A percentile compares a stretch with the other conserved stretches of the same genome.
phyloP scores from a whole-genome alignment of 2,888 invertebrate genomes.

The Hypomecis punctinalis region DNA sequence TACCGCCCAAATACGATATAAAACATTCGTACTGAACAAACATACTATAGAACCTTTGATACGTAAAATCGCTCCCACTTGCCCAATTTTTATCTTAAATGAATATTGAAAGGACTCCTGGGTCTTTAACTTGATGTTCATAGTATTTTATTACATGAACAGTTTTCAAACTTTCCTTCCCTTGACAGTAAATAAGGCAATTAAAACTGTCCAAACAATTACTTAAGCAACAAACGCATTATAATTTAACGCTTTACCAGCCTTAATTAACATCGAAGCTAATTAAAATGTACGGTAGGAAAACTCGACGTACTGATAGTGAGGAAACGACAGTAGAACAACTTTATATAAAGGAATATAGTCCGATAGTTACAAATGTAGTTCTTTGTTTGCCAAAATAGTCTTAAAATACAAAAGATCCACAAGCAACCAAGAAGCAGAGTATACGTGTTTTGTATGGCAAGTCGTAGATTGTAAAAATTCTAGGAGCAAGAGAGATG shows the following conservation, averaged over 20 bases:
- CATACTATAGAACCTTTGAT: no score
- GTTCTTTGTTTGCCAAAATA: no score
- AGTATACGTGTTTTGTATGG: no score
- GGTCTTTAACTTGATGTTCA: not conserved
- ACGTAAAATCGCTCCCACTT: no score
- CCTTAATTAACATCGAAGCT: slow-evolving; percentile 35
- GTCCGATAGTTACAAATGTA: not conserved
- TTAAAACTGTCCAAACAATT: slow-evolving; percentile 28
- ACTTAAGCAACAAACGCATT: slow-evolving; percentile 27
- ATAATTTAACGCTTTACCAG: slow-evolving; percentile 34
- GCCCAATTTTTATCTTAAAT: not conserved
- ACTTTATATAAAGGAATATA: not conserved
- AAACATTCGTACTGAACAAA: no score
- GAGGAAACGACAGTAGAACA: slow-evolving; percentile 5
- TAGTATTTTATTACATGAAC: slow-evolving; percentile 9
- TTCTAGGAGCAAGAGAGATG: no score
- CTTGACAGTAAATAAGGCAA: slow-evolving; percentile 25
- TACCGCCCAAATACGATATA: no score
- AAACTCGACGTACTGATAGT: slow-evolving; percentile 22
- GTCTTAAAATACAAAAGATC: no score
- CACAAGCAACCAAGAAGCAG: no score
- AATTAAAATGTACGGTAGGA: slow-evolving; percentile 39
- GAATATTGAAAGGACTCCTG: not conserved
- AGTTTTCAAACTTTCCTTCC: slow-evolving; percentile 16
- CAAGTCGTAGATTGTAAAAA: no score